Evolutionary conservation across 2,113 vertebrate genomes (phyloP).

Genomic region (Cyprinodon variegatus): DNA sequence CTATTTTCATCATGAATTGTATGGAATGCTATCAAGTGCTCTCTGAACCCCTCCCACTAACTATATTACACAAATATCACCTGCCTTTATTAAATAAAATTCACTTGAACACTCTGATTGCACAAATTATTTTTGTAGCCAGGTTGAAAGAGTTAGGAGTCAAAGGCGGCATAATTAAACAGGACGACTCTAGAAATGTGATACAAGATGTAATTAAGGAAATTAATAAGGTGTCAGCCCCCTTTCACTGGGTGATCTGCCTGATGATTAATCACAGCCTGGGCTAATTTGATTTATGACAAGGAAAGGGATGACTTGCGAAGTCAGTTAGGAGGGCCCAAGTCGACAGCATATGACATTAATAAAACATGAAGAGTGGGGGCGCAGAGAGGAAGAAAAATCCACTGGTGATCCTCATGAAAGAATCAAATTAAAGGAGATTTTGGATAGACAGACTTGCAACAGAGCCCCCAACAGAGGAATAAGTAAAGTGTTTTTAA

Average conservation of each 20-base stretch:
- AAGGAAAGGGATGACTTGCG: conserved; percentile 78
- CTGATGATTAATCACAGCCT: conserved; percentile 82
- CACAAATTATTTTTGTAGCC: conserved; percentile 78
- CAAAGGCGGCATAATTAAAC: conserved; percentile 80
- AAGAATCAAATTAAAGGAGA: conserved; percentile 61
- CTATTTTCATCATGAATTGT: too few relatives aligned
- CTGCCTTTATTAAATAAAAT: conserved; percentile 62
- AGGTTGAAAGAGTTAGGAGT: conserved; percentile 76
- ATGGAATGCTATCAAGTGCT: not conserved
- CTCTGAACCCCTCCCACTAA: not conserved
- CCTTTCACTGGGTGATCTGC: conserved; percentile 67
- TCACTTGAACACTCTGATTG: conserved; percentile 65
- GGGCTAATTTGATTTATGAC: conserved; percentile 84
- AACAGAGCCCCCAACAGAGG: conserved; percentile 28
- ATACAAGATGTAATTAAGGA: conserved; percentile 85
- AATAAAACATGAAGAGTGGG: conserved; percentile 79
- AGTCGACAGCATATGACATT: conserved; percentile 75
- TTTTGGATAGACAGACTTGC: conserved; percentile 37
- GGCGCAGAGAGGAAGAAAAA: conserved; percentile 49
- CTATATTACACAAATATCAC: conserved; percentile 63
- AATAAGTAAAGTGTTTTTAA: conserved; percentile 42
- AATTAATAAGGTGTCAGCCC: conserved; percentile 84
- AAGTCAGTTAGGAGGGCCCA: conserved; percentile 75
- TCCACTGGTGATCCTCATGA: conserved; percentile 55
- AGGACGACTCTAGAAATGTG: conserved; percentile 76